Base-by-base conservation (phyloP, 2,113 vertebrate genomes). In the Apteryx owenii region DNA sequence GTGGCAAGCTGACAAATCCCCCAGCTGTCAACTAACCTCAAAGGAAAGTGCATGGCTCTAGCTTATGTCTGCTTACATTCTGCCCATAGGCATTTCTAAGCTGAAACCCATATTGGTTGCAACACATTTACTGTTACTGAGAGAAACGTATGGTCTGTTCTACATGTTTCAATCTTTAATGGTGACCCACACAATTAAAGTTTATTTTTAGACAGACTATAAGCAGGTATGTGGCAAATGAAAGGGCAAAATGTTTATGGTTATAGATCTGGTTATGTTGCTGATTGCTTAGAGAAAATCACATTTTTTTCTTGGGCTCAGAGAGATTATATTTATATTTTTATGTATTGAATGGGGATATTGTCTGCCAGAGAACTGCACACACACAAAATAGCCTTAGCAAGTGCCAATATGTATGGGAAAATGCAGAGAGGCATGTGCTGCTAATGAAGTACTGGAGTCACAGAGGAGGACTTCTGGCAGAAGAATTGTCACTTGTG, bases 1-100 rank as follows among this genome's bases (percentile, higher is more conserved):
- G 93, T 95, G 97, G 96, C 97, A 97, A 90, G 85, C 91, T 96
- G 97, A 97, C 93, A 96, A 92, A 96, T 96, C 93, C 95, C 89
- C 93, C 91, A 96, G 95, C 96, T 95, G 95, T 94, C 95, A 97
- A 36, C 95, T 95, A 97, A 92, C 93, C 96, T 96, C 95, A 91
- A 88, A 96, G 95, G 80, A 93, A 96, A 92, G 70, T 31, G 72
- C 5, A 4, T 91, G 93, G 71, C 71, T 97, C 66, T 64, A 88
- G 90, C 90, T 97, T 96, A 88, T 91, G 64, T 89, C 90, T 97
- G 85, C 72, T 85, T 83, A 33, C 60, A 58, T 92, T 95, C 90
- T 96, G 50, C 94, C 93, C 69, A 80, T 86, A 82, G 94, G 78
- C 81, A 84, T 96, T 96, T 94, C 85, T 91, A 90, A 76, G 80